Percentiles rank a stretch among this genome's conserved stretches.
Evolutionary conservation across 2,113 vertebrate species (phyloP).

Genomic region (Myiozetetes cayanensis): DNA sequence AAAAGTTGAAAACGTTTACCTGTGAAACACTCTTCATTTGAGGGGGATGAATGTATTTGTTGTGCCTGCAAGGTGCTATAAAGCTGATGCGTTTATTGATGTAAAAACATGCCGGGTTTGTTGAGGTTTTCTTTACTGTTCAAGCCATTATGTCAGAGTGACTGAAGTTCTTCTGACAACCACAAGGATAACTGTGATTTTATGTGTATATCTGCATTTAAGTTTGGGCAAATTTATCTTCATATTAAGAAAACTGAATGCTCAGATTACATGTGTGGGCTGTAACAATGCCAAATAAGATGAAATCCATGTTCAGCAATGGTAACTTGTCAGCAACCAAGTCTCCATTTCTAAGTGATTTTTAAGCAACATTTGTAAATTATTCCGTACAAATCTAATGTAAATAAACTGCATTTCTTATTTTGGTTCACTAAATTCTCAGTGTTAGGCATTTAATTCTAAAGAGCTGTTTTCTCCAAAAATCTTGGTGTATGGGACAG

Average conservation of each 20-base stretch:
- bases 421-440: neutral
- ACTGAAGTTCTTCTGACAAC: conserved; percentile 32
- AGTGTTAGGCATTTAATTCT: neutral
- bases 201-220: conserved; percentile 46
- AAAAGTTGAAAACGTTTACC: neutral
- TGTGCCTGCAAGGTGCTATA: conserved; percentile 52
- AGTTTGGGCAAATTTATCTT: conserved; percentile 38
- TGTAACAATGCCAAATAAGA: neutral
- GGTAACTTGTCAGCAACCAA: neutral
- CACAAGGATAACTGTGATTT: conserved; percentile 25
- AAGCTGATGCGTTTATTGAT: conserved; percentile 39
- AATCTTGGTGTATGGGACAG: neutral
- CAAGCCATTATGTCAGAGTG: conserved; percentile 37
- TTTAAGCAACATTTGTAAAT: neutral
- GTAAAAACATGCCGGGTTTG: conserved; percentile 46
- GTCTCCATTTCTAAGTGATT: neutral
- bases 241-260: conserved; percentile 1
- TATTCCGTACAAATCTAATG: neutral
- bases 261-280: neutral
- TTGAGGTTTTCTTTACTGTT: conserved; percentile 42
- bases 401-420: neutral
- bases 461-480: neutral
- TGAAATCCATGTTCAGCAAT: neutral
- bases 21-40: conserved; percentile 29
- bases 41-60: conserved; percentile 36